phyloP scores from a whole-genome alignment of 2,888 invertebrate genomes.

The Muschampia plurimacula region DNA sequence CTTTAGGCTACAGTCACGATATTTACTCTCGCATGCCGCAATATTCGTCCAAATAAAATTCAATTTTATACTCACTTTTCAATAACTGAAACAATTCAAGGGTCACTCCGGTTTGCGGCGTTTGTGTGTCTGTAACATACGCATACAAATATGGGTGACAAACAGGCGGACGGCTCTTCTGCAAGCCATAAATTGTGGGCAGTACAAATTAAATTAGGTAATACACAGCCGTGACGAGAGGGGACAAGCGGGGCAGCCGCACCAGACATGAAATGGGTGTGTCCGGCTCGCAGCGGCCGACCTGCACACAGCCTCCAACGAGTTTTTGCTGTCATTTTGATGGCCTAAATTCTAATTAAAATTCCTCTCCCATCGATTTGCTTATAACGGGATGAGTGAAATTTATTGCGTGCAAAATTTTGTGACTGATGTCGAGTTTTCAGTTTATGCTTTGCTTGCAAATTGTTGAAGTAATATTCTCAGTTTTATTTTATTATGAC shows the following conservation, averaged over 20 bases:
- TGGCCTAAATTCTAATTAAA: constrained; percentile 47
- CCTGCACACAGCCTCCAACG: constrained; percentile 53
- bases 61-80: constrained; percentile 59
- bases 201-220: constrained; percentile 85
- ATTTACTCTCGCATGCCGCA: constrained; percentile 74
- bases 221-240: constrained; percentile 81
- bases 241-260: constrained; percentile 71
- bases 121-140: constrained; percentile 24
- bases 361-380: constrained; percentile 41
- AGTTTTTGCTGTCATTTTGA: constrained; percentile 56
- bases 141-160: constrained; percentile 60
- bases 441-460: not conserved
- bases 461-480: not conserved
- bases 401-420: constrained; percentile 37
- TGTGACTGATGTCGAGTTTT: constrained; percentile 8
- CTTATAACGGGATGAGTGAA: constrained; percentile 36
- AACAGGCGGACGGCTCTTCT: constrained; percentile 74
- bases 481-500: not conserved
- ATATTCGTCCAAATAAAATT: constrained; percentile 70
- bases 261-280: constrained; percentile 81
- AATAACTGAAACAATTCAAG: constrained; percentile 42
- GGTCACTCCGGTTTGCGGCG: constrained; percentile 13
- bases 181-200: constrained; percentile 79
- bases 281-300: constrained; percentile 57
- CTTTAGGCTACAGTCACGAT: constrained; percentile 81